Conservation (phyloP, 1,140 invertebrate genomes). For the Camponotus pennsylvanicus region DNA sequence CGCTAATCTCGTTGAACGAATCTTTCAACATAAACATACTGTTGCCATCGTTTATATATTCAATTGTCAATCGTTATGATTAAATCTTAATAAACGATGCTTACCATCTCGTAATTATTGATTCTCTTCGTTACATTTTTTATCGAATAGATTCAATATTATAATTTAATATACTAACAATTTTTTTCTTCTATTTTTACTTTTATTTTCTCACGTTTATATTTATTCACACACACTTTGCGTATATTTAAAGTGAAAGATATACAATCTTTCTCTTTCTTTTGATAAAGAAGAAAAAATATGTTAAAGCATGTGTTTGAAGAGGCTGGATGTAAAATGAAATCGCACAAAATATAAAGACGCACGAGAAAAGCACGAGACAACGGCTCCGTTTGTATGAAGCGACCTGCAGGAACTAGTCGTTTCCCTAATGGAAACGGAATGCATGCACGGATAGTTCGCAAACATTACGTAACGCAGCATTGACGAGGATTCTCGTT, state of each 20-base stretch:
- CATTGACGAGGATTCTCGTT: conserved; percentile 37
- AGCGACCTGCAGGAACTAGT: conserved; percentile 1
- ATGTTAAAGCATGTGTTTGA: too few species aligned
- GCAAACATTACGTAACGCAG: conserved; percentile 53
- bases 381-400: background rate
- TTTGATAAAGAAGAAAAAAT: background rate
- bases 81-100: background rate
- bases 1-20: conserved; percentile 18
- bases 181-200: background rate
- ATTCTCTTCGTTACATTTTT: background rate
- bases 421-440: background rate
- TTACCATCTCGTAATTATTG: background rate
- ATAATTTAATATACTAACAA: background rate
- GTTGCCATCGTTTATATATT: background rate
- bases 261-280: too few species aligned
- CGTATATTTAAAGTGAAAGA: background rate
- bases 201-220: background rate
- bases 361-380: background rate
- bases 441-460: conserved; percentile 31
- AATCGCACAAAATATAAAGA: background rate
- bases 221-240: conserved; percentile 1
- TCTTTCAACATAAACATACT: background rate
- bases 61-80: background rate
- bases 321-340: background rate
- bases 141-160: background rate